These are phyloP conservation scores for Crocuta crocuta DNA, from an alignment of 2,113 vertebrate genomes.

Conservation along the genomic window DNA sequence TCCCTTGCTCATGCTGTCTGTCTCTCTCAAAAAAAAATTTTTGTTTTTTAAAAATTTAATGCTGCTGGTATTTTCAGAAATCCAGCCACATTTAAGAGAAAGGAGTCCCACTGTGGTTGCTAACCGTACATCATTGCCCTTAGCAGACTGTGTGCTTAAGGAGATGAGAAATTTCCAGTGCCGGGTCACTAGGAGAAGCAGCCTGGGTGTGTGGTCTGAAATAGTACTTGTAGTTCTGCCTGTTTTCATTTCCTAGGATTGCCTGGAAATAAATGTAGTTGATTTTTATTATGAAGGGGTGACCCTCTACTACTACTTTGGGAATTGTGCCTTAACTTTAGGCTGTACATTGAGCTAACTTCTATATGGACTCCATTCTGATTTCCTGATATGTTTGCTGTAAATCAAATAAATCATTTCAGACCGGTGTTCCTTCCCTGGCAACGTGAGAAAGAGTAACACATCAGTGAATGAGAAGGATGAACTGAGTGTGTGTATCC, in stretches of 20 bases:
- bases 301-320: neutral
- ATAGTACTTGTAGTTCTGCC: neutral
- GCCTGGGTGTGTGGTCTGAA: neutral
- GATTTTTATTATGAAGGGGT: neutral
- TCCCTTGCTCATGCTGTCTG: no score
- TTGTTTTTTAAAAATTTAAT: neutral
- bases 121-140: neutral
- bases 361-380: neutral
- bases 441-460: neutral
- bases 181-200: neutral
- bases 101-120: neutral
- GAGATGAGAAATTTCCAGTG: neutral
- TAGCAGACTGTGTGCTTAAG: neutral
- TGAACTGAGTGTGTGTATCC: neutral
- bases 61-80: slow-evolving; percentile 9
- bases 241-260: neutral
- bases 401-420: neutral
- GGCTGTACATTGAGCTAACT: neutral
- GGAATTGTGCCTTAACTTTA: neutral
- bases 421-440: neutral
- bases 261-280: neutral
- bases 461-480: neutral
- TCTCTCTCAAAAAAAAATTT: no score
- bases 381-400: neutral
- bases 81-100: neutral